These are phyloP conservation scores for Pristionchus mayeri DNA, from an alignment of 2,888 invertebrate species.

Conservation along the genomic window DNA sequence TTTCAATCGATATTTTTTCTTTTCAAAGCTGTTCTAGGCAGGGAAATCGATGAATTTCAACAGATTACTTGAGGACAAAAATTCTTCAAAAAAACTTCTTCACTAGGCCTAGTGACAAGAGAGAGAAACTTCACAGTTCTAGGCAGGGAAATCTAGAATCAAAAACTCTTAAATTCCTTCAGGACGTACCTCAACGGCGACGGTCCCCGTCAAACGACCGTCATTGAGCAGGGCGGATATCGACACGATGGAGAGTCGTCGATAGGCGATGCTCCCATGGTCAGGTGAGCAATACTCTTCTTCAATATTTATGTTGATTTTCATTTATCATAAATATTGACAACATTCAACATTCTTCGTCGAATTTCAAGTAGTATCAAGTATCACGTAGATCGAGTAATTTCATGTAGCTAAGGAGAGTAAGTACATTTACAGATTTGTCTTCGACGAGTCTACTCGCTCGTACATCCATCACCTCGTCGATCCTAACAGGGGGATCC, in stretches of 20 bases:
- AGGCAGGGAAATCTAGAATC: too few relatives aligned
- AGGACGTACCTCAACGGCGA: constrained; percentile 48
- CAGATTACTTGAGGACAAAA: too few relatives aligned
- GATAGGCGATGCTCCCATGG: constrained; percentile 35
- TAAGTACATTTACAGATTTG: too few relatives aligned
- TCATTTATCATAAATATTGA: background rate
- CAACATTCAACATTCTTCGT: background rate
- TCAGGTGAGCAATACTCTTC: background rate
- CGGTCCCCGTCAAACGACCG: background rate
- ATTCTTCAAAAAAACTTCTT: too few relatives aligned
- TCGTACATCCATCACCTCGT: constrained; percentile 38
- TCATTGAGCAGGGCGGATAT: constrained; percentile 12
- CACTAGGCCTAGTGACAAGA: too few relatives aligned
- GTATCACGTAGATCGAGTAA: too few relatives aligned
- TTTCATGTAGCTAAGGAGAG: too few relatives aligned
- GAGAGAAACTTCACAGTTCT: too few relatives aligned
- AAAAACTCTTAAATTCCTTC: too few relatives aligned
- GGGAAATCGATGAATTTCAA: too few relatives aligned
- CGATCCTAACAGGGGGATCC: background rate
- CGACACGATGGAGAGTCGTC: background rate
- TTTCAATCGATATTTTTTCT: too few relatives aligned
- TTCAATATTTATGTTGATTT: background rate
- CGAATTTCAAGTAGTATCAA: background rate
- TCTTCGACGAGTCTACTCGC: constrained; percentile 36
- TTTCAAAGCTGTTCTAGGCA: too few relatives aligned